phyloP scores from a whole-genome alignment of 2,888 invertebrate species.

The Nymphalis c-album region DNA sequence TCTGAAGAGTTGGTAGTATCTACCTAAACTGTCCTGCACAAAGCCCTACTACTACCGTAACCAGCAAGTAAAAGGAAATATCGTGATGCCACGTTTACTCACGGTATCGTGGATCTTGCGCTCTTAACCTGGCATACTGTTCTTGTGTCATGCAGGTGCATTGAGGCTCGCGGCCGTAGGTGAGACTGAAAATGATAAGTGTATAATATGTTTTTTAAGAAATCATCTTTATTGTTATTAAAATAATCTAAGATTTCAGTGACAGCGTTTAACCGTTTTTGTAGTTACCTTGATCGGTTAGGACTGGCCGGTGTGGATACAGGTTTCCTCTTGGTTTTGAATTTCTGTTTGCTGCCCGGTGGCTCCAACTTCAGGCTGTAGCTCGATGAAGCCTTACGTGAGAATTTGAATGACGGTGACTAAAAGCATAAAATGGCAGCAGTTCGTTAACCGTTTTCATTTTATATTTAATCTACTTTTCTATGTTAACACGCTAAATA shows the following conservation, averaged over 20 bases:
- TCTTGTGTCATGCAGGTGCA: conserved; percentile 98
- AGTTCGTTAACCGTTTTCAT: conserved; percentile 34
- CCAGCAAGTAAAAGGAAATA: neutral
- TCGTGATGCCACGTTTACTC: conserved; percentile 48
- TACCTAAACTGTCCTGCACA: too few relatives aligned
- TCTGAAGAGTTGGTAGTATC: too few relatives aligned
- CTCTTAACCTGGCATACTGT: conserved; percentile 92
- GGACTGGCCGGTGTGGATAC: conserved; percentile 97
- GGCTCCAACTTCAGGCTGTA: conserved; percentile 97
- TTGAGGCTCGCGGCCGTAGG: conserved; percentile 88
- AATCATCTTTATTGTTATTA: too few relatives aligned
- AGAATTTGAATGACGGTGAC: conserved; percentile 99
- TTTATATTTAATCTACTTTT: neutral
- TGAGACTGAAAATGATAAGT: conserved; percentile 55
- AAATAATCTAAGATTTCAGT: too few relatives aligned
- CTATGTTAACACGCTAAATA: neutral
- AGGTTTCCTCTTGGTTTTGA: conserved; percentile 94
- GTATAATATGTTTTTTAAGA: conserved; percentile 1
- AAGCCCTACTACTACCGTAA: too few relatives aligned
- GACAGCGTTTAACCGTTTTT: neutral
- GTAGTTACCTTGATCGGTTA: conserved; percentile 83
- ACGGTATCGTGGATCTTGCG: conserved; percentile 91
- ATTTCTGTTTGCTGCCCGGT: conserved; percentile 91
- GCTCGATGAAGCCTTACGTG: conserved; percentile 97
- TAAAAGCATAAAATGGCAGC: conserved; percentile 75